These are phyloP conservation scores for Chitala chitala DNA, from an alignment of 2,113 vertebrate genomes.

Conservation along the genomic window DNA sequence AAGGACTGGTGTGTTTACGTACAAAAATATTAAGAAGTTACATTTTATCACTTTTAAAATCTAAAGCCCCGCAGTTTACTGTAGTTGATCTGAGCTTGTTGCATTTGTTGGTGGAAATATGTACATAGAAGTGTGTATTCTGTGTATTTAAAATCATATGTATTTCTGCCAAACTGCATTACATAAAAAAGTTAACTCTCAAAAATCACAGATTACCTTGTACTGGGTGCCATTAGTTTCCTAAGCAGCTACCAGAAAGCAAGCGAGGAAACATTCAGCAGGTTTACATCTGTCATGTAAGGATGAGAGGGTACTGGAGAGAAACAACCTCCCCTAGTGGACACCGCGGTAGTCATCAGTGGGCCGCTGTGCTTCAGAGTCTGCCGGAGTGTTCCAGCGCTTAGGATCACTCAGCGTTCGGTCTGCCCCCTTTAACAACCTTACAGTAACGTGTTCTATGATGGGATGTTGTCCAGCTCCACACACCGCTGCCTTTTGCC, in stretches of 20 bases:
- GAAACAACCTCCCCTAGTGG: slow-evolving; percentile 57
- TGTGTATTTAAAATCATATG: not conserved
- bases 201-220: too few relatives aligned
- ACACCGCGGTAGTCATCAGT: slow-evolving; percentile 16
- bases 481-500: not conserved
- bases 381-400: not conserved
- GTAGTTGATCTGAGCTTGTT: too few relatives aligned
- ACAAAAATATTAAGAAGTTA: too few relatives aligned
- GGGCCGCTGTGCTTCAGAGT: not conserved
- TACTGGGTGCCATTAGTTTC: slow-evolving; percentile 1
- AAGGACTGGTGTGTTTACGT: too few relatives aligned
- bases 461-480: too few relatives aligned
- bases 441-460: too few relatives aligned
- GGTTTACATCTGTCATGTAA: not conserved
- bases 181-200: too few relatives aligned
- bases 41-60: too few relatives aligned
- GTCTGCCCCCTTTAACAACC: not conserved
- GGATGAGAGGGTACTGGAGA: slow-evolving; percentile 3
- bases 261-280: not conserved
- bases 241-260: not conserved
- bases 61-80: too few relatives aligned
- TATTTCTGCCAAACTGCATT: too few relatives aligned
- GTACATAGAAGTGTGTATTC: not conserved
- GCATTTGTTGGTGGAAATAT: too few relatives aligned
- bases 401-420: not conserved